Evolutionary conservation across 1,140 invertebrate genomes (phyloP).

Genomic region (Brachionus paranguensis): DNA sequence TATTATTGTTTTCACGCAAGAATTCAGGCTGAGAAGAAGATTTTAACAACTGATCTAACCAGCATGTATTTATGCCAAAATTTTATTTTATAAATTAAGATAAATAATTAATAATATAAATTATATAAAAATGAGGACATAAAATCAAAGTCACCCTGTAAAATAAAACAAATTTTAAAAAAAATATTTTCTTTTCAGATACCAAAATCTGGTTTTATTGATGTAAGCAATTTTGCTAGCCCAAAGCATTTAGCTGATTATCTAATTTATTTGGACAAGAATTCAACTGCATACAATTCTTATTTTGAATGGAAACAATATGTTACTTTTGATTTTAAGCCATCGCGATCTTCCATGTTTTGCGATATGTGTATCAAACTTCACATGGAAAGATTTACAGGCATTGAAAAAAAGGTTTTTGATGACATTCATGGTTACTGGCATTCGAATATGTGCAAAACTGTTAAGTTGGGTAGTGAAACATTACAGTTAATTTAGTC

Average conservation of each 20-base stretch:
- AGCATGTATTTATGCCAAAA: no score
- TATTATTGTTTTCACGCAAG: no score
- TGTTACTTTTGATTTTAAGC: neutral
- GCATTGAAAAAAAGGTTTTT: neutral
- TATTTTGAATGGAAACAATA: constrained; percentile 31
- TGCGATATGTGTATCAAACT: constrained; percentile 32
- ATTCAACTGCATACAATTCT: neutral
- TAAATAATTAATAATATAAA: no score
- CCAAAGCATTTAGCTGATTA: constrained; percentile 42
- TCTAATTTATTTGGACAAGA: constrained; percentile 40
- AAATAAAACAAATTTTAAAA: neutral
- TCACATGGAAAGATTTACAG: neutral
- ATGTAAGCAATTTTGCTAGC: constrained; percentile 39
- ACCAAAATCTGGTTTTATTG: constrained; percentile 36
- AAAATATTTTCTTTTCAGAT: neutral
- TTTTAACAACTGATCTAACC: no score
- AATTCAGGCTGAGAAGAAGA: no score
- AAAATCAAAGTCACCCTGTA: neutral
- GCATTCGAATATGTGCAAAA: neutral
- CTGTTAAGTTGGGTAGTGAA: neutral
- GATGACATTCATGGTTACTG: constrained; percentile 4
- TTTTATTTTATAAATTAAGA: no score
- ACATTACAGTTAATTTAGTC: neutral
- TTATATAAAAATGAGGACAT: no score
- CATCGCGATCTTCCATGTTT: neutral